Base-by-base conservation (phyloP, 2,797 vertebrate species). In the Phataginus tetradactyla region DNA sequence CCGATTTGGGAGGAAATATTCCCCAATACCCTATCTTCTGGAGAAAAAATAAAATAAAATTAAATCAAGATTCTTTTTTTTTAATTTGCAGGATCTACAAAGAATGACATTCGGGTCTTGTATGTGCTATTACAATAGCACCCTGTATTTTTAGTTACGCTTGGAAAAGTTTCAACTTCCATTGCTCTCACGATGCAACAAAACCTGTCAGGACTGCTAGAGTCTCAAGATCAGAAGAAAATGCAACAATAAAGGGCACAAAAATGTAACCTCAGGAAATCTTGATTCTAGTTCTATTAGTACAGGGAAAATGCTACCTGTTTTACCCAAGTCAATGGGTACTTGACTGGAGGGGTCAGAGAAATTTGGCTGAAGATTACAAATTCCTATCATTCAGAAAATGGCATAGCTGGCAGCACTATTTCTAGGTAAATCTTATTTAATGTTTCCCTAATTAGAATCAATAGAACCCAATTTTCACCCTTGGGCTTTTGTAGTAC, bases 361-460 rank as follows among this genome's bases (percentile, higher is more conserved):
- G 96, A 96, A 93, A 97, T 95, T 96, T 1, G 84, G 94, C 59
- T 83, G 64, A 64, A 96, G 97, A 78, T 95, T 55, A 95, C 97
- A 98, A 97, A 98, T 96, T 88, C 94, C 97, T 96, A 98, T 97
- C 87, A 96, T 97, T 98, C 94, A 95, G 97, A 94, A 98, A 98
- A 98, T 3, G 97, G 97, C 98, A 98, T 98, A 98, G 98, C 99
- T 98, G 96, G 98, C 93, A 98, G 98, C 98, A 98, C 97, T 98
- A 99, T 99, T 99, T 99, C 99, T 98, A 99, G 98, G 98, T 99
- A 99, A 99, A 99, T 99, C 99, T 99, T 99, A 99, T 99, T 99
- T 99, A 99, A 99, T 99, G 99, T 99, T 99, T 99, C 98, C 98
- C 99, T 99, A 99, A 99, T 99, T 99, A 99, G 99, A 99, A 99